phyloP scores from a whole-genome alignment of 1,140 invertebrate species.

The Zaprionus davidi region DNA sequence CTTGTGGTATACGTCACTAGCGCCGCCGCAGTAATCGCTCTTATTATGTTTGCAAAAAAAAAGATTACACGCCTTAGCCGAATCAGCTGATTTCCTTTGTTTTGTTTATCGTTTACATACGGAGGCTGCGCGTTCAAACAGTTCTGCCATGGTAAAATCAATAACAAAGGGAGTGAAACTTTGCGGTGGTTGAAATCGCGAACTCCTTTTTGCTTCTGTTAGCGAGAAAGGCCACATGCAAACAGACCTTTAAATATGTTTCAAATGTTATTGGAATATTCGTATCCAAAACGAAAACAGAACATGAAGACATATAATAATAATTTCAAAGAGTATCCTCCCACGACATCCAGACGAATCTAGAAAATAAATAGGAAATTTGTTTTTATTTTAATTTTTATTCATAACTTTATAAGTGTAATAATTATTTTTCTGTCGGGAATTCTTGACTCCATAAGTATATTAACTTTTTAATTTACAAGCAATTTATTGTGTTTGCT shows the following conservation, averaged over 20 bases:
- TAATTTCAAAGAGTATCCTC: too few species aligned
- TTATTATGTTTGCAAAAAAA: conserved; percentile 4
- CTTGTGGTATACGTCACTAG: not conserved
- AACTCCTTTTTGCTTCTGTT: not conserved
- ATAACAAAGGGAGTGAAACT: conserved; percentile 1
- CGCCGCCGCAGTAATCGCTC: not conserved
- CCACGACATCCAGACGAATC: not conserved
- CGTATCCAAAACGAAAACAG: not conserved
- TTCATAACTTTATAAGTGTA: not conserved
- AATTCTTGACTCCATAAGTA: not conserved
- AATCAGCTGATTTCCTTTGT: conserved; percentile 2
- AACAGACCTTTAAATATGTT: not conserved
- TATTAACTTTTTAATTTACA: conserved; percentile 31
- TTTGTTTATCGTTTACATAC: not conserved
- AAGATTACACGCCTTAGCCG: conserved; percentile 6
- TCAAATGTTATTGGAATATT: not conserved
- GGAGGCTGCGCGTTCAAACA: conserved; percentile 6
- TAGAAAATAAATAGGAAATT: not conserved
- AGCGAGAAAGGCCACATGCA: not conserved
- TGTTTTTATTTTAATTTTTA: not conserved
- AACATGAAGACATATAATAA: not conserved
- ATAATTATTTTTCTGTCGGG: not conserved
- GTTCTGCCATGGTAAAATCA: not conserved
- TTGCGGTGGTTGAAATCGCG: not conserved
- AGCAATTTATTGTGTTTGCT: conserved; percentile 42